A percentile compares a stretch with the other conserved stretches of the same genome.
These are phyloP conservation scores for Lasioglossum leucozonium DNA, from an alignment of 2,888 invertebrate genomes.

Conservation along the genomic window DNA sequence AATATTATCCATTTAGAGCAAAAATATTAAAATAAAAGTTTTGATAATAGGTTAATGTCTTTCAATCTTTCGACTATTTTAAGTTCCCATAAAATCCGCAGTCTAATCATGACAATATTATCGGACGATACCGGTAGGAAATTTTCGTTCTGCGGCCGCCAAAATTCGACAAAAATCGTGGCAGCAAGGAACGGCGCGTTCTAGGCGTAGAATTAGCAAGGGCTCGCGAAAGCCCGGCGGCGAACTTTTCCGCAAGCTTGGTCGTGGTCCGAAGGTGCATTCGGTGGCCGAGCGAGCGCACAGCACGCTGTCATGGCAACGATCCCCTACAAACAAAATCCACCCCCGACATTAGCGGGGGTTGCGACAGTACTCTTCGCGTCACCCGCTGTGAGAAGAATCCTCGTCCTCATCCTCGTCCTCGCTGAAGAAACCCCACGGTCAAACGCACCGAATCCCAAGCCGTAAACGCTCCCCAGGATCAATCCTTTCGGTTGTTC, in stretches of 20 bases:
- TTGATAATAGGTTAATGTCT: too few species aligned
- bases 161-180: background rate
- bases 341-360: conserved; percentile 37
- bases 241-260: conserved; percentile 62
- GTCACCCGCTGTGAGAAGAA: conserved; percentile 52
- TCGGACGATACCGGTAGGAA: background rate
- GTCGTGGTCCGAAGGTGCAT: conserved; percentile 65
- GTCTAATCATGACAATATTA: background rate
- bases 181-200: background rate
- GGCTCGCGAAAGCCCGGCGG: conserved; percentile 53
- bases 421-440: conserved; percentile 26
- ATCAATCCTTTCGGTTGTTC: conserved; percentile 14
- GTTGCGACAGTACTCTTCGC: conserved; percentile 25
- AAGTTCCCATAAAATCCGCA: background rate
- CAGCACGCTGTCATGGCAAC: conserved; percentile 74
- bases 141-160: background rate
- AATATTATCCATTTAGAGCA: too few species aligned
- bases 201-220: conserved; percentile 18
- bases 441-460: conserved; percentile 26
- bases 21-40: too few species aligned
- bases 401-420: conserved; percentile 12
- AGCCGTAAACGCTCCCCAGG: conserved; percentile 23
- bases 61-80: background rate
- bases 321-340: conserved; percentile 76
- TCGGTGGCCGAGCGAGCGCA: conserved; percentile 67